Base-by-base conservation (phyloP, 2,888 invertebrate genomes). In the Thymelicus acteon region DNA sequence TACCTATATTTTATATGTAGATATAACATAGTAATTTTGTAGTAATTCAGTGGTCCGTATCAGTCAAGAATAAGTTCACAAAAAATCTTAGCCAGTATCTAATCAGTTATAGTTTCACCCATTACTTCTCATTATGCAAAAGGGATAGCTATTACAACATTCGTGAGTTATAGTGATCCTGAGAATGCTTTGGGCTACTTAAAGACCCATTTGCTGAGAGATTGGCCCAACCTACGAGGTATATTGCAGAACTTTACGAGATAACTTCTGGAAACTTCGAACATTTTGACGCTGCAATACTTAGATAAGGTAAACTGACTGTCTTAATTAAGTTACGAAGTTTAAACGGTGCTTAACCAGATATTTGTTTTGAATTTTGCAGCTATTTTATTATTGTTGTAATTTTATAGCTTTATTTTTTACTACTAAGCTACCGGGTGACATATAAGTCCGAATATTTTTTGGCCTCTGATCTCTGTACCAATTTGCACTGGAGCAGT, bases 211-310 rank as follows among this genome's bases (percentile, higher is more conserved):
- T 92, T 90, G 82, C 89, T 86, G 85, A 85, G 85, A 89, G 87
- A 90, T 91, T 86, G 90, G 87, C 84, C 83, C 88, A 84, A 88
- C 89, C 89, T 89, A 88, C 86, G 85, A 89, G 89, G 89, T 91
- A 91, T 89, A 92, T 92, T 89, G 89, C 85, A 76, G 82, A 93
- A 93, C 89, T 92, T 92, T 82, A 83, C n/a, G 81, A 90, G 87
- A 92, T 93, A 92, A 90, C 91, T 92, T 86, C 84, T 83, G 85
- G 77, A 85, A 93, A 93, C 92, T 93, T 92, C 79, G 88, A 85
- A 88, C 91, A 85, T 91, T 92, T 91, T 92, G 91, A 90, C 86
- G 86, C 87, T 89, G 87, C 90, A 91, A 89, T 90, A 90, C 87
- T 91, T 83, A 85, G 90, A 91, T 91, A 90, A 91, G 88, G 89